Evolutionary conservation across 1,140 invertebrate genomes (phyloP).

Genomic region (Globodera rostochiensis): DNA sequence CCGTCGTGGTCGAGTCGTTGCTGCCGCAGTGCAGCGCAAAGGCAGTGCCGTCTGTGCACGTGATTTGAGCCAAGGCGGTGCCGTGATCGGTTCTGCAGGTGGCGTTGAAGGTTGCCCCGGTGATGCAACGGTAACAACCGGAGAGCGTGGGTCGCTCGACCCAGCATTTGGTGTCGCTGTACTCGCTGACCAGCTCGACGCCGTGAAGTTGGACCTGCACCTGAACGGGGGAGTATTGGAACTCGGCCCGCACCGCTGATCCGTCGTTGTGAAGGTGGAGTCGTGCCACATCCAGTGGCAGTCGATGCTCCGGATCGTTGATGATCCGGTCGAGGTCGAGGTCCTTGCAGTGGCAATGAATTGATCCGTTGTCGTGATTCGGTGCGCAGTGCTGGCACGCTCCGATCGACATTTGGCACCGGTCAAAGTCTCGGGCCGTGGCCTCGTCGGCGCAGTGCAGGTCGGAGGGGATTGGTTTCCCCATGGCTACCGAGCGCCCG

Average conservation of each 20-base stretch:
- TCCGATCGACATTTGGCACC: background rate
- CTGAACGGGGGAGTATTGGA: background rate
- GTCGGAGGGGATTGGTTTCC: background rate
- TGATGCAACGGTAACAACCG: slow-evolving; percentile 2
- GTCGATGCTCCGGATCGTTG: background rate
- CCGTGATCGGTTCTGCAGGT: background rate
- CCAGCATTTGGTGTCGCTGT: background rate
- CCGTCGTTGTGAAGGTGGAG: slow-evolving; percentile 1
- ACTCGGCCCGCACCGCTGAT: background rate
- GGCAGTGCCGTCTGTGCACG: background rate
- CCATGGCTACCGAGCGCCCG: background rate
- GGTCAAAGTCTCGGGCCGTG: background rate
- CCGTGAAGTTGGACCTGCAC: too few species aligned
- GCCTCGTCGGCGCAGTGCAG: background rate
- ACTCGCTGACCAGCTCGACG: too few species aligned
- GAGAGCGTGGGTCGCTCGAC: background rate
- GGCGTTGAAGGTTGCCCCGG: background rate
- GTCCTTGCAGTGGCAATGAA: background rate
- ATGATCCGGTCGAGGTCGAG: background rate
- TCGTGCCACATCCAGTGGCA: background rate
- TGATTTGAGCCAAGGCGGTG: background rate
- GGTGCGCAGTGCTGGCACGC: background rate
- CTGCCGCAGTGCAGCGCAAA: background rate
- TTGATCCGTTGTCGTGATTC: background rate
- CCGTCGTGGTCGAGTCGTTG: background rate